phyloP scores from a whole-genome alignment of 2,888 invertebrate species.

The Glaucopsyche alexis region DNA sequence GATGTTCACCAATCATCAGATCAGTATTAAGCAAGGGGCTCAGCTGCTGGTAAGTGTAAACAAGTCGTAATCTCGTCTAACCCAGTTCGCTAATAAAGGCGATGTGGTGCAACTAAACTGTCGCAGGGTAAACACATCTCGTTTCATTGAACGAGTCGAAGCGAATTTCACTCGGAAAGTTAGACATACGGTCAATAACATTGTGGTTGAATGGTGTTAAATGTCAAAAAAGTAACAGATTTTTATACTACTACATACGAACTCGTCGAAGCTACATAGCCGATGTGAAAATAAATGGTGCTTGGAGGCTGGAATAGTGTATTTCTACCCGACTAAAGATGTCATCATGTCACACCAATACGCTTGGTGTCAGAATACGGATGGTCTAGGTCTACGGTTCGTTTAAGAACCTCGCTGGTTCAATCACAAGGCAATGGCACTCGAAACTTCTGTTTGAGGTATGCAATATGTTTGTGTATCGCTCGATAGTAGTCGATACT shows the following conservation, averaged over 20 bases:
- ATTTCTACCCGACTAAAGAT: no score
- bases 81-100: constrained; percentile 26
- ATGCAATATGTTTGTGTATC: background rate
- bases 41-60: constrained; percentile 1
- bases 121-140: constrained; percentile 11
- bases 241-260: no score
- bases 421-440: background rate
- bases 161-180: background rate
- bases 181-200: background rate
- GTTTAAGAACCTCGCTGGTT: background rate
- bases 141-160: constrained; percentile 1
- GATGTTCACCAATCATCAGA: background rate
- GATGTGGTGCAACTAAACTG: constrained; percentile 17
- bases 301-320: no score
- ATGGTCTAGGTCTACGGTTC: no score
- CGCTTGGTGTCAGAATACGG: no score
- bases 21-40: background rate
- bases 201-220: no score
- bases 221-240: no score
- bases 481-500: background rate
- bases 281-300: no score
- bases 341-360: no score
- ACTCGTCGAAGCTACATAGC: no score
- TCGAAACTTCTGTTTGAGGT: background rate
- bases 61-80: constrained; percentile 18